phyloP scores from a whole-genome alignment of 2,113 vertebrate genomes.

The Mus pahari region DNA sequence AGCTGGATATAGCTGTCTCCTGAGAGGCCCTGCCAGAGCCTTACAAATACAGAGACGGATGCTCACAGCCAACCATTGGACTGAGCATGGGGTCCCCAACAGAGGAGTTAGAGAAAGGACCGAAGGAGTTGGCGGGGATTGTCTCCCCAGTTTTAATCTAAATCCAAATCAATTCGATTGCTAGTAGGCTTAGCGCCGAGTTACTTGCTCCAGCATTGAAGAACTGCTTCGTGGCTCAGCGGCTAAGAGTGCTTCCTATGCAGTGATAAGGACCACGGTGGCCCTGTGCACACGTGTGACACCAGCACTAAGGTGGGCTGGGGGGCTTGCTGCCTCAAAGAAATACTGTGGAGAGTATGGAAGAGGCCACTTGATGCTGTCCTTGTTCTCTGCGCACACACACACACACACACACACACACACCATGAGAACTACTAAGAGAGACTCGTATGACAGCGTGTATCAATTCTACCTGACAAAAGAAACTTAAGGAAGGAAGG shows the following conservation, averaged over 20 bases:
- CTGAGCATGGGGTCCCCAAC: no score
- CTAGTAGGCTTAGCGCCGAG: background rate
- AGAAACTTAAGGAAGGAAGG: background rate
- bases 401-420: background rate
- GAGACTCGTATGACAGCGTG: background rate
- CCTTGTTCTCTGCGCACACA: background rate
- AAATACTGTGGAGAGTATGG: background rate
- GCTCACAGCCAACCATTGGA: no score
- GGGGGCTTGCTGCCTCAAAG: background rate
- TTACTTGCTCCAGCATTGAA: background rate
- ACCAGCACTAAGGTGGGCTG: background rate
- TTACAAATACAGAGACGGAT: no score
- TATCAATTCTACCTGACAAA: background rate
- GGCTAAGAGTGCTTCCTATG: background rate
- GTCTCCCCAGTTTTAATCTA: background rate
- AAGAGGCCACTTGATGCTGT: background rate
- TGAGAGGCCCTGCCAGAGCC: no score
- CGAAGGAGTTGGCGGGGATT: no score
- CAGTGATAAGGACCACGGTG: background rate
- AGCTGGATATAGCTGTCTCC: no score
- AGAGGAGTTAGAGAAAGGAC: no score
- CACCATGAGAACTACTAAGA: slow-evolving; percentile 9
- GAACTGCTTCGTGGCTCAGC: background rate
- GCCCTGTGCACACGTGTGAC: background rate
- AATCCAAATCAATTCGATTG: background rate